phyloP scores from a whole-genome alignment of 1,140 invertebrate genomes.

The Zeugodacus cucurbitae region DNA sequence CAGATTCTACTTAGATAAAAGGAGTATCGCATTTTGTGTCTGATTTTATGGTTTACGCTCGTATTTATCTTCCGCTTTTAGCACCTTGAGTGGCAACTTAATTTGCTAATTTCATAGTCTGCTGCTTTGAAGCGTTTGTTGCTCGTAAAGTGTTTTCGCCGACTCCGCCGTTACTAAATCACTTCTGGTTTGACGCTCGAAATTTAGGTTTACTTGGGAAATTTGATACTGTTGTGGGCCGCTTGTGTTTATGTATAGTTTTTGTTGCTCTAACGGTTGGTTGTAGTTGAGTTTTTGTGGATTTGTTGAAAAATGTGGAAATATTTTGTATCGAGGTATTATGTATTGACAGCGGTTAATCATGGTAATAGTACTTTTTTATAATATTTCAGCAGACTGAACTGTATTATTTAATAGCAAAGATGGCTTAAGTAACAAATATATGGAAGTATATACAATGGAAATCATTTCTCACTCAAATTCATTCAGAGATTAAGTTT shows the following conservation, averaged over 20 bases:
- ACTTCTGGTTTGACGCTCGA: not conserved
- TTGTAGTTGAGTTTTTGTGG: not conserved
- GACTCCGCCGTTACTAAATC: not conserved
- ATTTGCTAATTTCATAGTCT: constrained; percentile 25
- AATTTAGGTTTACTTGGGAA: constrained; percentile 14
- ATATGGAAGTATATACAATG: too few species aligned
- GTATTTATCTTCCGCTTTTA: not conserved
- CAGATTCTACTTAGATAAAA: not conserved
- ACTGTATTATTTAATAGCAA: too few species aligned
- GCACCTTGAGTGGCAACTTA: constrained; percentile 24
- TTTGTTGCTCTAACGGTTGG: not conserved
- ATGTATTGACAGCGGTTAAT: too few species aligned
- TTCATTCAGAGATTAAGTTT: too few species aligned
- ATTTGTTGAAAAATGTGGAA: not conserved
- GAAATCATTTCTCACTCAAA: too few species aligned
- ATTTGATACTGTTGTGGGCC: not conserved
- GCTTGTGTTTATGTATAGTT: not conserved
- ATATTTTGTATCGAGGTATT: too few species aligned
- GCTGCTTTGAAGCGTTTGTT: not conserved
- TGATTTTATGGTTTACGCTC: not conserved
- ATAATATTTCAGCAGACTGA: too few species aligned
- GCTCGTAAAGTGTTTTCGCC: not conserved
- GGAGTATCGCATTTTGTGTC: not conserved
- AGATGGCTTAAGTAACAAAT: too few species aligned
- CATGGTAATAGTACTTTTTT: too few species aligned